Percentiles rank a stretch among this genome's conserved stretches.
Conservation (phyloP, 2,797 vertebrate species). For the Sus cebifrons region DNA sequence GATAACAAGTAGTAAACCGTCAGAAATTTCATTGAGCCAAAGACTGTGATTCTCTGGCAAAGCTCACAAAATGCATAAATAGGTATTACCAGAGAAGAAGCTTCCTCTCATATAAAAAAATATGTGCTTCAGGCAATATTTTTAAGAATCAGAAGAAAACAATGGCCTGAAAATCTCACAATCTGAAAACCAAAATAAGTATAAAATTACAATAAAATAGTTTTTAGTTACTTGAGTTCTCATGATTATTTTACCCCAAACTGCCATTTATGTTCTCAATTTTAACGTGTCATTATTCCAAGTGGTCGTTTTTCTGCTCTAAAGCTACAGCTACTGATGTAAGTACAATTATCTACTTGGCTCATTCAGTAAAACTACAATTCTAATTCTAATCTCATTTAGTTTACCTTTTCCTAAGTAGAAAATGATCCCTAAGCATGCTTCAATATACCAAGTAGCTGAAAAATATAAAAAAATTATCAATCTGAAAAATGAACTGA, state of each 20-base stretch:
- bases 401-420: constrained; percentile 18
- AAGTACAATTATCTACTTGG: constrained; percentile 15
- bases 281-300: not conserved
- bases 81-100: not conserved
- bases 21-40: not conserved
- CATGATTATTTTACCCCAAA: constrained; percentile 1
- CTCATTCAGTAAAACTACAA: constrained; percentile 2
- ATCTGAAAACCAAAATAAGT: constrained; percentile 55
- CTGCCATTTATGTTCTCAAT: not conserved
- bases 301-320: not conserved
- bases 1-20: not conserved
- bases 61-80: not conserved
- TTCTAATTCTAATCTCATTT: constrained; percentile 42
- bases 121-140: not conserved
- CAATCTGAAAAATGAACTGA: not conserved
- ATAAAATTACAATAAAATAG: not conserved
- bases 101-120: not conserved
- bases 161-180: not conserved
- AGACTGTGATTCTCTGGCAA: not conserved
- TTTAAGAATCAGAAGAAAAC: not conserved
- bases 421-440: not conserved
- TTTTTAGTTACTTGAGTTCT: constrained; percentile 31
- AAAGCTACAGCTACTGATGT: constrained; percentile 7
- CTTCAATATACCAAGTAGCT: constrained; percentile 32
- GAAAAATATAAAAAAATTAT: constrained; percentile 6